These are phyloP conservation scores for Dasysyrphus albostriatus DNA, from an alignment of 2,888 invertebrate species.

Conservation along the genomic window DNA sequence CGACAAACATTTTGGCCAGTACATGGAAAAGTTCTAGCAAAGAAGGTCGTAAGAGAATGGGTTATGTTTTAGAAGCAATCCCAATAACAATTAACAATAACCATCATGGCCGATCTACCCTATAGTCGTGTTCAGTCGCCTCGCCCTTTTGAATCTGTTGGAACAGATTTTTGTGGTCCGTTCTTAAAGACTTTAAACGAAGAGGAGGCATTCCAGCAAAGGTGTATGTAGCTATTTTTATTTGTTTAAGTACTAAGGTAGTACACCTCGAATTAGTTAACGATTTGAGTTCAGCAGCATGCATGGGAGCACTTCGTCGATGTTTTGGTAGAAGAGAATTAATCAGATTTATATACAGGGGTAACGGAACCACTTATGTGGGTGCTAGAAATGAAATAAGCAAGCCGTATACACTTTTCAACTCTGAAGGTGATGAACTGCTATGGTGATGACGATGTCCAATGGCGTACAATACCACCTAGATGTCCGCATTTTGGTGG, in stretches of 20 bases:
- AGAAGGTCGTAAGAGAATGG: neutral
- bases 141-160: too few species aligned
- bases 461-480: neutral
- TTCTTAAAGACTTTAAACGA: neutral
- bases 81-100: too few species aligned
- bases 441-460: neutral
- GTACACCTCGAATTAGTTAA: neutral
- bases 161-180: neutral
- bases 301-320: neutral
- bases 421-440: neutral
- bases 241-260: slow-evolving; percentile 1
- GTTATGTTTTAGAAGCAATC: too few species aligned
- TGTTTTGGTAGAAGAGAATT: neutral
- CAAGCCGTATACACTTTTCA: too few species aligned
- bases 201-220: too few species aligned
- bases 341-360: neutral
- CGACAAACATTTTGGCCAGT: neutral
- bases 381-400: too few species aligned
- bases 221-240: too few species aligned
- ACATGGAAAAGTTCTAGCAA: neutral
- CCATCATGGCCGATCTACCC: too few species aligned
- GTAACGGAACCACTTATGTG: too few species aligned
- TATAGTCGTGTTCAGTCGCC: too few species aligned
- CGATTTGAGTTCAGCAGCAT: slow-evolving; percentile 8
- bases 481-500: neutral